These are phyloP conservation scores for Miltochrista miniata DNA, from an alignment of 2,888 invertebrate species.

Conservation along the genomic window DNA sequence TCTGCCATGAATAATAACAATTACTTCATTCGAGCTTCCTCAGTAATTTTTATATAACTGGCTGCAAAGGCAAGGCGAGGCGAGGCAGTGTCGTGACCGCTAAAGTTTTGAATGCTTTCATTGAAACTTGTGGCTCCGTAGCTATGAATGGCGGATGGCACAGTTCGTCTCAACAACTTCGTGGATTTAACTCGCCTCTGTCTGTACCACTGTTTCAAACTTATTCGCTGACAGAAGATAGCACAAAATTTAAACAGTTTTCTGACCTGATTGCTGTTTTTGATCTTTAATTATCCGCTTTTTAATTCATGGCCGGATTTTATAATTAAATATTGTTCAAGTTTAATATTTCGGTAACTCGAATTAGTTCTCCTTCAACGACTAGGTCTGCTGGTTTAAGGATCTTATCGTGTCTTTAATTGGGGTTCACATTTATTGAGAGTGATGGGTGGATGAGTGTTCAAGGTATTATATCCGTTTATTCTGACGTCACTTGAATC, in stretches of 20 bases:
- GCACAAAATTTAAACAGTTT: constrained; percentile 28
- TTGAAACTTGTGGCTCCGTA: constrained; percentile 62
- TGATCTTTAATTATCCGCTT: constrained; percentile 13
- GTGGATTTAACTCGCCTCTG: constrained; percentile 59
- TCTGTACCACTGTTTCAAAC: constrained; percentile 46
- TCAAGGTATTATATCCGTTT: no score
- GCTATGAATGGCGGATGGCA: constrained; percentile 64
- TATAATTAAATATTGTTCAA: no score
- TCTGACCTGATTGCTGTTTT: constrained; percentile 20
- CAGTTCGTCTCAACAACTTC: constrained; percentile 65
- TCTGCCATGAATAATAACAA: no score
- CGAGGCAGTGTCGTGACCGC: constrained; percentile 32
- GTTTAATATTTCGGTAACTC: no score
- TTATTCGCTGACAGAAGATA: constrained; percentile 37
- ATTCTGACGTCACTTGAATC: no score
- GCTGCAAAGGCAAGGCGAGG: constrained; percentile 3
- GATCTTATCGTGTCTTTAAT: no score
- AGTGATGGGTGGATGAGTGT: no score
- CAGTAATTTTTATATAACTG: constrained; percentile 16
- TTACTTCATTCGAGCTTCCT: no score
- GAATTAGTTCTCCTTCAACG: no score
- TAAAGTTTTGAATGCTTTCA: constrained; percentile 69
- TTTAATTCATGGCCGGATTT: no score
- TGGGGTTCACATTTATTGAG: no score
- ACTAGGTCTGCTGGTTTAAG: no score